Evolutionary conservation across 2,113 vertebrate genomes (phyloP), one percentile per base, ranked within the genome.

Genomic region (Microtus montanus): DNA sequence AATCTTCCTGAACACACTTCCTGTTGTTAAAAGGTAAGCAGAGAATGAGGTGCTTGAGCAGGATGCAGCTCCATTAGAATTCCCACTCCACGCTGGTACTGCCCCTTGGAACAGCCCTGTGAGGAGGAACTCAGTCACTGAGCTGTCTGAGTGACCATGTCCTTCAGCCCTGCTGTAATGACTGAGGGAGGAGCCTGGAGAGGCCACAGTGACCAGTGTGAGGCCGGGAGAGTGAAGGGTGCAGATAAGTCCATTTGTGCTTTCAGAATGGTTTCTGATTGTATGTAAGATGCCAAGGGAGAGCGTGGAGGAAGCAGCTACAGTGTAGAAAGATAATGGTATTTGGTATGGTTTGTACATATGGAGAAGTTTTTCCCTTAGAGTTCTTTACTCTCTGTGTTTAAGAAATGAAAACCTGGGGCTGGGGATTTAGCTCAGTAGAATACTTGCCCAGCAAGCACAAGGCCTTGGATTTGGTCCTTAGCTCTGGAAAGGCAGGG

Each of bases 1-100:
- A 30, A 3, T 19, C 58, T 41, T 63, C 47, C 93, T 90, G 71
- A 73, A 92, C 28, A 22, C 88, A 77, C 85, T 96, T 91, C 22
- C 90, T 41, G 63, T 15, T 96, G 83, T 95, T 0, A 47, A 30
- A 44, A 19, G 17, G 83, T 20, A 13, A 41, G 6, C 11, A 47
- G 82, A 95, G 97, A 54, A n/a, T 52, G 68, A 93, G 92, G 90
- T 75, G 74, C 93, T 90, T 0, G 1, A 95, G 82, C 14, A 24
- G 90, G 24, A 6, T 33, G 11, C 82, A 70, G 44, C 70, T 95
- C n/a, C 24, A 49, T n/a, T 6, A 44, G 52, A 90, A 2, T 1
- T 71, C 80, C 93, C 47, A 35, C 28, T 15, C 49, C 35, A 79
- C 86, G 17, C 86, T 94, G 90, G 77, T 85, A 70, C 14, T 64